Base-by-base conservation (phyloP, 1,140 invertebrate species). In the Neodiprion pinetum region DNA sequence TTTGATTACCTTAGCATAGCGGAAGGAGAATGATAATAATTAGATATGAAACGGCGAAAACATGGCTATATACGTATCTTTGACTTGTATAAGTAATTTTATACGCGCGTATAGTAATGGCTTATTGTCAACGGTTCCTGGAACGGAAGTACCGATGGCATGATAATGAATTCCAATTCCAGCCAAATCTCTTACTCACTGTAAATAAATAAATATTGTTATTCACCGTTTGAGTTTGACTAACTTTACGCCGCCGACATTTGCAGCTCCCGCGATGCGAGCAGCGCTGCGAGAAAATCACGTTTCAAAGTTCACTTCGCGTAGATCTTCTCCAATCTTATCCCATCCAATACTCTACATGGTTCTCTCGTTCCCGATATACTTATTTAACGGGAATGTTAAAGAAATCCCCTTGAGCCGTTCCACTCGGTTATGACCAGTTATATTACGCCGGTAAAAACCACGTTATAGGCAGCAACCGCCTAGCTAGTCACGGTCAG, bases 1-100 rank as follows among this genome's bases (percentile, higher is more conserved):
- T 61, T 61, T 61, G 53, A 61, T 61, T 61, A 61, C 53, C 53
- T 61, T 17, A 17, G 28, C 53, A 17, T 61, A 61, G 11, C 53
- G 53, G 53, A 61, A 61, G 53, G 53, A 61, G 53, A 61, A 61
- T 61, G 53, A 61, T 17, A 61, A 61, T 9, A 61, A 61, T 61
- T 9, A 61, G 53, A 61, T 61, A 11, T 61, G 53, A 61, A 61
- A 61, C 53, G 53, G n/a, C 11, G 53, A 61, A 61, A 61, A 61
- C 53, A 61, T 4, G 5, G 28, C 28, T n/a, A 61, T 61, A 12
- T 61, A 61, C 7, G 53, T 61, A 12, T 61, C 53, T n/a, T 61
- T n/a, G 53, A 61, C 11, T 11, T 61, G 11, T 40, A 40, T 40
- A 5, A 40, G 28, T 5, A 40, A 40, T 40, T 40, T 40, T 40